Evolutionary conservation across 2,113 vertebrate species (phyloP).

Genomic region (Piliocolobus tephrosceles): DNA sequence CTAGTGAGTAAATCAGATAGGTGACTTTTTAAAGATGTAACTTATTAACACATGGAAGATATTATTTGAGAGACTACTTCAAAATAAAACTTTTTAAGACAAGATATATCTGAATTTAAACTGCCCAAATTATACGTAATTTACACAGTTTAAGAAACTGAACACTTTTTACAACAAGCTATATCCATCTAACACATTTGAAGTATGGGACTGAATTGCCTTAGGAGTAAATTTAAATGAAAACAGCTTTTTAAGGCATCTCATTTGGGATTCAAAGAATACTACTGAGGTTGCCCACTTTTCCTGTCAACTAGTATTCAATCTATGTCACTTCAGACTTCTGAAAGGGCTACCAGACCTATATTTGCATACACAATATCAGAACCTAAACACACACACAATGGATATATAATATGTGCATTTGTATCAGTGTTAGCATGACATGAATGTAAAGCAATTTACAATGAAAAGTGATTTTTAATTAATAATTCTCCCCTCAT

Average conservation of each 20-base stretch:
- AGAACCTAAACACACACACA: not conserved
- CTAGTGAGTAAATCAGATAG: not conserved
- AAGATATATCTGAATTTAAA: not conserved
- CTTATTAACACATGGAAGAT: not conserved
- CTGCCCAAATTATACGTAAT: not conserved
- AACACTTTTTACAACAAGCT: not conserved
- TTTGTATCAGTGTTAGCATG: not conserved
- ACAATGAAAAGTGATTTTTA: not conserved
- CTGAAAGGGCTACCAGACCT: not conserved
- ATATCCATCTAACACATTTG: not conserved
- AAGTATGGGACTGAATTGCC: not conserved
- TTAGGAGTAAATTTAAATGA: not conserved
- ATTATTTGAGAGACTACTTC: not conserved
- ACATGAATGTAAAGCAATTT: not conserved
- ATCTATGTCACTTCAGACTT: not conserved
- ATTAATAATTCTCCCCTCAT: not conserved
- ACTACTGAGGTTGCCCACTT: not conserved
- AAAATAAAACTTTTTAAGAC: not conserved
- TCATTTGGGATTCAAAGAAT: not conserved
- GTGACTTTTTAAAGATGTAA: not conserved
- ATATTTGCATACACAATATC: not conserved
- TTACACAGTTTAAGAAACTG: not conserved
- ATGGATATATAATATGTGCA: not conserved
- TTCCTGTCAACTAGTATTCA: not conserved
- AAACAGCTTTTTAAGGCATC: not conserved